Base-by-base conservation (phyloP, 2,888 invertebrate genomes). In the Idaea aversata region DNA sequence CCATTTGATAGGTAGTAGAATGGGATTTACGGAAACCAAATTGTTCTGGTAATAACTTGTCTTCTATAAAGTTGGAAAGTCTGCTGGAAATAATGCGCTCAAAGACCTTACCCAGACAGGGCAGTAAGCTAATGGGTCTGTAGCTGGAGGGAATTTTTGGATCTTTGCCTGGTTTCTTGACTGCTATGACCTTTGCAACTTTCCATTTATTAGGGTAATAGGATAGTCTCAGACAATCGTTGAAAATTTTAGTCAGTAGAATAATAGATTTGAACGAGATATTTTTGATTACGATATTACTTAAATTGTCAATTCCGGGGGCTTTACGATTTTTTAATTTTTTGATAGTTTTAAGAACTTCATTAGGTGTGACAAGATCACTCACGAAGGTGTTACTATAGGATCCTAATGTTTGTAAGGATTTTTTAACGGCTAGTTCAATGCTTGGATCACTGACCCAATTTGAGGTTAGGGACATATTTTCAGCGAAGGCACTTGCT, bases 81-180 rank as follows among this genome's bases (percentile, higher is more conserved):
- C 61, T 47, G 47, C 7, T 25, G 6, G 38, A 47, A 13, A 65
- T 59, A 5, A 65, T 15, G 5, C 36, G n/a, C n/a, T 61, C 57
- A 16, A 57, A 62, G 34, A 61, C 7, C 59, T 65, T 65, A 5
- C 35, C 15, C 10, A 59, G 5, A 10, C 59, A 16, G 4, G 62
- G 62, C 13, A 62, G 25, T 7, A 62, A 36, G 36, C 63, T 62
- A 57, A 67, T 65, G 3, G 69, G 67, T 5, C 69, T 60, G 36
- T 65, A 65, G 58, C 34, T 63, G 2, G 35, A 25, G 13, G 68
- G 66, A 6, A 58, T 5, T 7, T 34, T 61, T 4, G 25, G 59
- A 57, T 70, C 67, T 63, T 72, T 72, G 5, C 67, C 65, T 4
- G 67, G 64, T 61, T 72, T 72, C 25, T 62, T 63, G 10, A 68